These are phyloP conservation scores for Hypocryptadius cinnamomeus DNA, from an alignment of 2,113 vertebrate species.

Conservation along the genomic window DNA sequence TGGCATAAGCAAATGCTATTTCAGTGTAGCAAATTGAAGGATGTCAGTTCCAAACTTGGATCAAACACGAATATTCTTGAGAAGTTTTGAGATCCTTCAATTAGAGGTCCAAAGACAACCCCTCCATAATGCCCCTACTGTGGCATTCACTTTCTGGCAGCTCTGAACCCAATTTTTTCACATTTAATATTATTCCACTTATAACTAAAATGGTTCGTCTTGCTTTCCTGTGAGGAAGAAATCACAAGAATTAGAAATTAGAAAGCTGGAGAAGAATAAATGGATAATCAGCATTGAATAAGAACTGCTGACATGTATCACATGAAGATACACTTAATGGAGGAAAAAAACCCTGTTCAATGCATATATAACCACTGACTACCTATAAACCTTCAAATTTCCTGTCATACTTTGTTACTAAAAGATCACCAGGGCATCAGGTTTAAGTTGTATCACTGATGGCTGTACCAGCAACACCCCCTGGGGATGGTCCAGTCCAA, in stretches of 20 bases:
- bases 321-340: neutral
- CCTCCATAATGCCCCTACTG: neutral
- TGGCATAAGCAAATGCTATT: neutral
- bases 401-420: neutral
- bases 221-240: neutral
- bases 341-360: neutral
- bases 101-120: neutral
- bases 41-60: neutral
- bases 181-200: neutral
- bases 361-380: neutral
- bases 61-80: accelerated
- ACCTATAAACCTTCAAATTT: accelerated
- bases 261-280: neutral
- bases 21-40: neutral
- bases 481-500: neutral
- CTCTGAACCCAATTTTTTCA: neutral
- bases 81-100: neutral
- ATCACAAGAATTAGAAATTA: neutral
- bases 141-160: neutral
- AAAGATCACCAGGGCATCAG: neutral
- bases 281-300: neutral
- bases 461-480: neutral
- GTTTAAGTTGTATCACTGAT: neutral
- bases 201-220: neutral
- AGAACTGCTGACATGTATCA: neutral